A percentile compares a stretch with the other conserved stretches of the same genome.
These are phyloP conservation scores for Uropetala carovei DNA, from an alignment of 2,888 invertebrate species.

Conservation along the genomic window DNA sequence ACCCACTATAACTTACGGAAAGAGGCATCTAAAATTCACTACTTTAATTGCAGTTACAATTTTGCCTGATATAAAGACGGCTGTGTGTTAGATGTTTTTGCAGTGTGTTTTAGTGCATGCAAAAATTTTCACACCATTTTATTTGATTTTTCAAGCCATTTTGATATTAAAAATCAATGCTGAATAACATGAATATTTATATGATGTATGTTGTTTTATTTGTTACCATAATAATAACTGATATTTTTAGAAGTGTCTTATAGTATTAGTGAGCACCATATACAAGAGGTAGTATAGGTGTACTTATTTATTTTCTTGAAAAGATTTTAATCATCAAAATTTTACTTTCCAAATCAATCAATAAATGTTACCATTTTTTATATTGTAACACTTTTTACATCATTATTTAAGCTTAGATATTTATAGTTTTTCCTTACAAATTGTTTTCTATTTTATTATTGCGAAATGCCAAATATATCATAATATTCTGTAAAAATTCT, in stretches of 20 bases:
- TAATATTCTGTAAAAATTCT: too few relatives aligned
- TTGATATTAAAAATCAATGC: constrained; percentile 68
- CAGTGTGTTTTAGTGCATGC: constrained; percentile 65
- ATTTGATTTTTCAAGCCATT: constrained; percentile 69
- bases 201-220: constrained; percentile 31
- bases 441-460: too few relatives aligned
- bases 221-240: constrained; percentile 35
- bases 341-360: too few relatives aligned
- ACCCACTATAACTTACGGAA: constrained; percentile 45
- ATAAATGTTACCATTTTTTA: too few relatives aligned
- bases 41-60: constrained; percentile 47
- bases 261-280: too few relatives aligned
- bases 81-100: constrained; percentile 63
- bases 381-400: too few relatives aligned
- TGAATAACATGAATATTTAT: constrained; percentile 46
- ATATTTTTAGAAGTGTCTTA: neutral
- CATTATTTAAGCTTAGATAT: too few relatives aligned
- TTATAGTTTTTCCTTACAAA: too few relatives aligned
- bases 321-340: too few relatives aligned
- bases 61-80: constrained; percentile 59
- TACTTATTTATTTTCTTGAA: too few relatives aligned
- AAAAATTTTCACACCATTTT: constrained; percentile 66
- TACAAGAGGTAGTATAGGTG: too few relatives aligned
- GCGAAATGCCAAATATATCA: too few relatives aligned
- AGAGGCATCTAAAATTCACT: constrained; percentile 59